These are phyloP conservation scores for Charina bottae DNA, from an alignment of 2,113 vertebrate genomes.

Conservation along the genomic window DNA sequence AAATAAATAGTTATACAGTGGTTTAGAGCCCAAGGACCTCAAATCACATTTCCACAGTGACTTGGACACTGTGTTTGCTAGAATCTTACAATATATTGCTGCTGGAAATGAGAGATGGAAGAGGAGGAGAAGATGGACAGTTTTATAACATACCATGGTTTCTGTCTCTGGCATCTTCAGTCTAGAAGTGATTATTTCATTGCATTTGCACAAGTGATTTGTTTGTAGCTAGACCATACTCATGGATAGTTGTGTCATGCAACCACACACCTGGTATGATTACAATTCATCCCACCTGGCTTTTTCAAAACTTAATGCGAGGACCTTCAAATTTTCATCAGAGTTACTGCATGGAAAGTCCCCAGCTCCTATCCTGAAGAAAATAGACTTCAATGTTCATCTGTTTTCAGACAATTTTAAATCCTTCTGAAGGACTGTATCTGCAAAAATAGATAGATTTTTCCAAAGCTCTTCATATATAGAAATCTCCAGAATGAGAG, in stretches of 20 bases:
- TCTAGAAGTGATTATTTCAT: background rate
- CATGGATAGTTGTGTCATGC: background rate
- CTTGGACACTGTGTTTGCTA: constrained; percentile 15
- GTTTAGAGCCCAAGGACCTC: constrained; percentile 61
- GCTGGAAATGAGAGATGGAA: constrained; percentile 36
- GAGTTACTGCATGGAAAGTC: background rate
- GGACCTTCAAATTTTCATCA: background rate
- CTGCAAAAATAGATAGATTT: background rate
- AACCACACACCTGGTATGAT: background rate
- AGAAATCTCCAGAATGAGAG: background rate
- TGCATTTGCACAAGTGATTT: background rate
- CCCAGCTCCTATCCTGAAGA: background rate
- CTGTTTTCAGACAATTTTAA: background rate
- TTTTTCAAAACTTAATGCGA: background rate
- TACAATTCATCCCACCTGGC: background rate
- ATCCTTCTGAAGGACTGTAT: background rate
- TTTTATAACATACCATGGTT: background rate
- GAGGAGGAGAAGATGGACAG: background rate
- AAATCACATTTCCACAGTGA: constrained; percentile 54
- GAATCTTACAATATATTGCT: constrained; percentile 33
- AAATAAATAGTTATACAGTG: constrained; percentile 61
- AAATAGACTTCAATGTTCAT: background rate
- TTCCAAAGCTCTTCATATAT: background rate
- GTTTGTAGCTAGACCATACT: background rate
- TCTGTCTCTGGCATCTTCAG: background rate